Base-by-base conservation (phyloP, 2,797 vertebrate species). In the Gobio occitaniae region DNA sequence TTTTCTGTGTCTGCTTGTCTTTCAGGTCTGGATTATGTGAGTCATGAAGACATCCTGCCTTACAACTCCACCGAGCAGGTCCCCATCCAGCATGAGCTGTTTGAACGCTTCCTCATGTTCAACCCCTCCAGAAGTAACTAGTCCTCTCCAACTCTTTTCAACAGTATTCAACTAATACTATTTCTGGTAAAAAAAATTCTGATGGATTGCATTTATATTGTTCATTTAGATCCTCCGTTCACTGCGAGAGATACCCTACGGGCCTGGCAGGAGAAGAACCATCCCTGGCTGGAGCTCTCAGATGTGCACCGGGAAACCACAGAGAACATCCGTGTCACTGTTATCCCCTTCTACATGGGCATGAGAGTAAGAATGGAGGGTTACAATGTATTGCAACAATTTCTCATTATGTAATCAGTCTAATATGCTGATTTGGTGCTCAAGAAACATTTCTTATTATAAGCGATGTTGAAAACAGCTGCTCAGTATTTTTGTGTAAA, bases 311-410 rank as follows among this genome's bases (percentile, higher is more conserved):
- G 98, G 41, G 98, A 99, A 92, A 99, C 98, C 48, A 99, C 98
- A 0, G 98, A 99, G 93, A 99, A 97, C 91, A 99, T 99, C 91
- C 95, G 98, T 0, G 97, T 99, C 91, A 99, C 98, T 0, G 98
- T 99, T 88, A 99, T 99, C 93, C 98, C 98, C 15, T 99, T 99
- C 94, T 99, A 99, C 88, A 99, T 99, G 98, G 98, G 98, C 94
- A 97, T 99, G 97, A 95, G 98, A 96, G 98, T 99, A 89, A 77
- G 65, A 25, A 61, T 59, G 52, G 4, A n/a, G 12, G 13, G 7
- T 54, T 80, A 15, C 21, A 12, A 59, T 36, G 10, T 48, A 32
- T 38, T 77, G 21, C 48, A n/a, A 29, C 8, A 50, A 0, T 63
- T 47, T 47, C 8, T 78, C 8, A 38, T 72, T 36, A n/a, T 2